Evolutionary conservation across 2,797 vertebrate genomes (phyloP).

Genomic region (Myoxocephalus aenaeus): DNA sequence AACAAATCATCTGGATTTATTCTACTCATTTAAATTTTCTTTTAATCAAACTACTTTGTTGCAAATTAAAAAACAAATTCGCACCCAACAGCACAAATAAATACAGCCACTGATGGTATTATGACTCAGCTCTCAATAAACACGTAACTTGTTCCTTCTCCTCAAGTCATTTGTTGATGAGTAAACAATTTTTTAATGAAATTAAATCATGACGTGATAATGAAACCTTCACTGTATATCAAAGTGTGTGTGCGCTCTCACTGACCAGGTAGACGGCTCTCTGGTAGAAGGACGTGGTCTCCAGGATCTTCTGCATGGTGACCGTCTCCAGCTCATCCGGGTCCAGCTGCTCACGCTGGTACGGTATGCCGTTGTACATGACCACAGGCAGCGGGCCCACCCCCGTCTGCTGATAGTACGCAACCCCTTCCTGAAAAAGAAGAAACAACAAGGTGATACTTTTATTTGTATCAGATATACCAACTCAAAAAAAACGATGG

Average conservation of each 20-base stretch:
- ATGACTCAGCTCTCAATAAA: neutral
- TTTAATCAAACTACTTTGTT: slow-evolving; percentile 25
- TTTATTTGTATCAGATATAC: neutral
- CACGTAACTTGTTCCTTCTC: neutral
- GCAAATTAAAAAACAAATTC: neutral
- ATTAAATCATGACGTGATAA: neutral
- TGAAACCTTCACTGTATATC: neutral
- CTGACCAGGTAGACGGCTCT: slow-evolving; percentile 95
- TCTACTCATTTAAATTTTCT: slow-evolving; percentile 16
- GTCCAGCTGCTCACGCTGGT: slow-evolving; percentile 93
- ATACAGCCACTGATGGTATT: neutral
- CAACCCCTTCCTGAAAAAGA: slow-evolving; percentile 86
- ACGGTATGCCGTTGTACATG: slow-evolving; percentile 96
- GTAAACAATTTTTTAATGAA: neutral
- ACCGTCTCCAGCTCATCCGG: slow-evolving; percentile 96
- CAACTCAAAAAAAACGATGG: too few species aligned
- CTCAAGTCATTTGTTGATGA: neutral
- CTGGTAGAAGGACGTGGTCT: slow-evolving; percentile 95
- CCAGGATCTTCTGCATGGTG: slow-evolving; percentile 98
- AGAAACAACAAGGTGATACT: neutral
- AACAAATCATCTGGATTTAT: slow-evolving; percentile 4
- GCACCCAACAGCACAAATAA: neutral
- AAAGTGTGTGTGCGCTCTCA: slow-evolving; percentile 13
- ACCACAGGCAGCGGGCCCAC: slow-evolving; percentile 93
- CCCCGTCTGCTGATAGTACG: slow-evolving; percentile 93